Percentiles rank a stretch among this genome's conserved stretches.
Evolutionary conservation across 2,113 vertebrate species (phyloP).

Genomic region (Nymphicus hollandicus): DNA sequence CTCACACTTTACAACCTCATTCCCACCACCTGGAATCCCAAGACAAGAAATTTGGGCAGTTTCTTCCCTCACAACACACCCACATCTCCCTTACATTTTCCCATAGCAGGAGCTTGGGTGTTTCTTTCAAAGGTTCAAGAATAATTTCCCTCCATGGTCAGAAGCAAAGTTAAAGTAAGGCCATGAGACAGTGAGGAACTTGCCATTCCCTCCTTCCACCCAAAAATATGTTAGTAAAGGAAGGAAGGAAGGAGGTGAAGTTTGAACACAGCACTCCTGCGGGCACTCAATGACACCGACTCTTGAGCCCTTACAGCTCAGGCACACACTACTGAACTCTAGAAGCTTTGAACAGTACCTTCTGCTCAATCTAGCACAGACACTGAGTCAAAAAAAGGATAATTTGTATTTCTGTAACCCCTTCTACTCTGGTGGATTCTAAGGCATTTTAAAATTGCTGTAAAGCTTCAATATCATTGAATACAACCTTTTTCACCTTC

Average conservation of each 20-base stretch:
- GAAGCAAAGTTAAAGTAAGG: not conserved
- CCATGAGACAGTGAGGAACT: not conserved
- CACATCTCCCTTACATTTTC: not conserved
- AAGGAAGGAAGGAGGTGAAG: not conserved
- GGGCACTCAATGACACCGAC: accelerated
- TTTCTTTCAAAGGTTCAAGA: not conserved
- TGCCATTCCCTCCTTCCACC: not conserved
- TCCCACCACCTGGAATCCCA: not conserved
- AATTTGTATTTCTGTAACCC: not conserved
- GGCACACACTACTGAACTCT: not conserved
- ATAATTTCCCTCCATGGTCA: not conserved
- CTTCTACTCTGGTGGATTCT: not conserved
- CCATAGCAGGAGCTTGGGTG: not conserved
- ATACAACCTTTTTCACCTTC: not conserved
- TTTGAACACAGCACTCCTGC: not conserved
- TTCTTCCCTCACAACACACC: not conserved
- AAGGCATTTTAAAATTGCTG: not conserved
- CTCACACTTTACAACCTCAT: not conserved
- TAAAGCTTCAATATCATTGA: not conserved
- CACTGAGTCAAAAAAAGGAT: not conserved
- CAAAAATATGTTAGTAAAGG: not conserved
- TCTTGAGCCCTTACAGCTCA: not conserved
- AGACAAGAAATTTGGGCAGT: not conserved
- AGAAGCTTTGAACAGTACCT: not conserved
- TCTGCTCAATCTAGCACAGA: not conserved